Evolutionary conservation across 1,140 invertebrate species (phyloP).

Genomic region (Procambarus clarkii): DNA sequence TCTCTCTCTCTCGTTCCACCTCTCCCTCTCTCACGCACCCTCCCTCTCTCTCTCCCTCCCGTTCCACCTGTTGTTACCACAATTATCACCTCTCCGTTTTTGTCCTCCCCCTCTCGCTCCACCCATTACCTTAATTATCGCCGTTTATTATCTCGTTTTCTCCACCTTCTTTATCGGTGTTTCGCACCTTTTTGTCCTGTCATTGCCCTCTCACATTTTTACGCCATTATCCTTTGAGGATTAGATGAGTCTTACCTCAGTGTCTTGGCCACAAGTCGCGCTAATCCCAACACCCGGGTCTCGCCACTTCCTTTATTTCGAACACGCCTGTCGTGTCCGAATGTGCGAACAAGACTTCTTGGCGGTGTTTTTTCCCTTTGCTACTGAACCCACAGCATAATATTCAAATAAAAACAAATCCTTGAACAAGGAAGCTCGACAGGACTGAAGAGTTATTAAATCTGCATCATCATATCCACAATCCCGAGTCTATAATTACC

Average conservation of each 20-base stretch:
- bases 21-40: background rate
- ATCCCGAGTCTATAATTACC: background rate
- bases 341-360: too few relatives aligned
- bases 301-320: background rate
- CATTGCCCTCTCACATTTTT: conserved; percentile 25
- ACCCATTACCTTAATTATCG: conserved; percentile 29
- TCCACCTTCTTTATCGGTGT: conserved; percentile 30
- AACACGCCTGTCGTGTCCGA: background rate
- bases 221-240: conserved; percentile 40
- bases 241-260: conserved; percentile 42
- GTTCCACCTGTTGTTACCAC: background rate
- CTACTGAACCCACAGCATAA: background rate
- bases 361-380: too few relatives aligned
- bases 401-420: background rate
- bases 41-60: background rate
- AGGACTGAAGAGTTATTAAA: conserved; percentile 12
- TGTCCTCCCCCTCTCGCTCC: background rate
- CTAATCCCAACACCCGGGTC: background rate
- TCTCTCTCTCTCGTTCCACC: background rate
- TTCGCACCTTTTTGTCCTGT: conserved; percentile 47
- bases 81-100: background rate
- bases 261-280: conserved; percentile 17
- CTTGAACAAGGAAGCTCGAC: background rate
- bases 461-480: conserved; percentile 38
- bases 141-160: conserved; percentile 18